These are phyloP conservation scores for Lucifuga dentata DNA, from an alignment of 2,113 vertebrate species.

Conservation along the genomic window DNA sequence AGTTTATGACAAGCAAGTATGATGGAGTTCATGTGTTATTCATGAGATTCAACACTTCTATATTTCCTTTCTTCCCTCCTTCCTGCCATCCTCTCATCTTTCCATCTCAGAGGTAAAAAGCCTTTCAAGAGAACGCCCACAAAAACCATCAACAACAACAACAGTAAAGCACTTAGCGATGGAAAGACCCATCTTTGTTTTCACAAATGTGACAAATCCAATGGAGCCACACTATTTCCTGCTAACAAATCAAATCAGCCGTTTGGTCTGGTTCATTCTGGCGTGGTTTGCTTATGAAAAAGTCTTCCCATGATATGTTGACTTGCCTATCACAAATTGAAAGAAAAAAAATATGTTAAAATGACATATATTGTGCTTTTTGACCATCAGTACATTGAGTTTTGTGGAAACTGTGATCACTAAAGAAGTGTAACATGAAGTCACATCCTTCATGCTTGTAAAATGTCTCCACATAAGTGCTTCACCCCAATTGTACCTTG, in stretches of 20 bases:
- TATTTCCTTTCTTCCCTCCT: slow-evolving; percentile 58
- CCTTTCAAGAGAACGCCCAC: slow-evolving; percentile 73
- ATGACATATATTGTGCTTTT: not conserved
- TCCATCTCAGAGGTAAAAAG: slow-evolving; percentile 79
- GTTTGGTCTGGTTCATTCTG: slow-evolving; percentile 16
- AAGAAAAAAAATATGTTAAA: not conserved
- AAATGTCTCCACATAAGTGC: slow-evolving; percentile 62
- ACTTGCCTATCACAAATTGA: not conserved
- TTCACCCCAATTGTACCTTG: slow-evolving; percentile 57
- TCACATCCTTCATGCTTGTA: slow-evolving; percentile 32
- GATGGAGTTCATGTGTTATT: slow-evolving; percentile 75
- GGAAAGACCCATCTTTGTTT: slow-evolving; percentile 63
- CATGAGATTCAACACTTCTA: slow-evolving; percentile 76
- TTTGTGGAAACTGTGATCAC: slow-evolving; percentile 15
- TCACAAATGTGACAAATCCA: slow-evolving; percentile 75
- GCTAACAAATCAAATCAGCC: slow-evolving; percentile 65
- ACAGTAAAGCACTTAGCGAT: slow-evolving; percentile 74
- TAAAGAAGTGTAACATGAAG: slow-evolving; percentile 26
- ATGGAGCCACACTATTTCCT: slow-evolving; percentile 64
- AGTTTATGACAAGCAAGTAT: slow-evolving; percentile 63
- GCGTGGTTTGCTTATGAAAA: slow-evolving; percentile 18
- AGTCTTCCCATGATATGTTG: not conserved
- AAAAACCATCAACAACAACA: slow-evolving; percentile 63
- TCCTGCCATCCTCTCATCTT: slow-evolving; percentile 71
- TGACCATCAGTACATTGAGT: slow-evolving; percentile 17